Base-by-base conservation (phyloP, 2,888 invertebrate species). In the Leucoma salicis region DNA sequence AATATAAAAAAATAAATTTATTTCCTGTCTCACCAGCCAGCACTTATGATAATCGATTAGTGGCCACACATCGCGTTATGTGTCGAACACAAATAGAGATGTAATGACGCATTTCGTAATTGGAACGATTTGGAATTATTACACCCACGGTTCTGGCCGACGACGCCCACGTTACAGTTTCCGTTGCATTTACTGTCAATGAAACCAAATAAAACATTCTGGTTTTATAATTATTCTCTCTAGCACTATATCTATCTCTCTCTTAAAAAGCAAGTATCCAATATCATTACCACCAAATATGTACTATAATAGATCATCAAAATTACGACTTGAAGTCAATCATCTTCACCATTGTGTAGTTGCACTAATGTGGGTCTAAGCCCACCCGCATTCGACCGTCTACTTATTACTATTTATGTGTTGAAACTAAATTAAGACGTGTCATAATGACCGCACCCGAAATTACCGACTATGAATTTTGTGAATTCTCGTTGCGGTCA, bases 401-500 rank as follows among this genome's bases (percentile, higher is more conserved):
- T 74, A 56, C 73, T 80, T 80, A 81, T 82, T 82, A 82, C 80
- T 66, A 78, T 78, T 79, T 79, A 81, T 78, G 82, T 76, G 78
- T 79, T 74, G 74, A 77, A 77, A 76, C 79, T 66, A 78, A 86
- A 86, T 86, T 82, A 86, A 88, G 87, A 87, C 74, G 88, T 88
- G 87, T 85, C 73, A 86, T 86, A 87, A 86, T 83, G 78, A 80
- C 78, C 70, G 71, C 75, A 66, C 69, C 78, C 77, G 77, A 78
- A 78, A 78, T 80, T 82, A 75, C 73, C 35, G 51, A 38, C 67
- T 72, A 69, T 71, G 63, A 59, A 63, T 51, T 52, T 21, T 35
- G 32, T 13, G 38, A 2, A 34, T 21, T 71, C 72, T 47, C 59
- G 68, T 64, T 71, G 42, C 39, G 52, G 71, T 54, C 37, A 33